These are phyloP conservation scores for Procavia capensis DNA, from an alignment of 2,113 vertebrate species.

Conservation along the genomic window DNA sequence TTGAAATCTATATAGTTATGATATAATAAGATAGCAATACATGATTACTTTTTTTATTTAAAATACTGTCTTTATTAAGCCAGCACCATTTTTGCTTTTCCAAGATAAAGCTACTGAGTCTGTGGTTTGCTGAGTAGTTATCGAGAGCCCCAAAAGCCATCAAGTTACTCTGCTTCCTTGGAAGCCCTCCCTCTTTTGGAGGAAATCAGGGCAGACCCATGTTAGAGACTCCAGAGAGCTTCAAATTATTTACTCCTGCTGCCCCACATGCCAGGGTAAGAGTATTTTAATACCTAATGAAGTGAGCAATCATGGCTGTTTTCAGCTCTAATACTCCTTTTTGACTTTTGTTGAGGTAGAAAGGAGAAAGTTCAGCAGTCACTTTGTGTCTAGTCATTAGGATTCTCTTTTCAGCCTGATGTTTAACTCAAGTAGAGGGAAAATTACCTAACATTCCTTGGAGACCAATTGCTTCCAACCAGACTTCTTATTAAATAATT, in stretches of 20 bases:
- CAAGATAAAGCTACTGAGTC: not conserved
- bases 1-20: not conserved
- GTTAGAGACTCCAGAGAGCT: not conserved
- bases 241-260: conserved; percentile 45
- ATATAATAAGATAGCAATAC: not conserved
- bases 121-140: not conserved
- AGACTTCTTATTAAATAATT: conserved; percentile 76
- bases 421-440: conserved; percentile 45
- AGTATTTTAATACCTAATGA: conserved; percentile 62
- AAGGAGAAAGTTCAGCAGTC: conserved; percentile 64
- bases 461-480: conserved; percentile 69
- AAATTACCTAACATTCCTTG: conserved; percentile 52
- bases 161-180: not conserved
- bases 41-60: not conserved
- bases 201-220: not conserved
- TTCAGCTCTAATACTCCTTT: conserved; percentile 58
- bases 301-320: conserved; percentile 58
- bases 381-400: conserved; percentile 73
- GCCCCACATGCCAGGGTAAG: conserved; percentile 3
- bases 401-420: conserved; percentile 62
- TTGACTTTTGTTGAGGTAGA: conserved; percentile 45
- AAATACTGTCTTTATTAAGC: not conserved
- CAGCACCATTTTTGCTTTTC: not conserved
- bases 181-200: not conserved
- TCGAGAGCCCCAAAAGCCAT: not conserved